Evolutionary conservation across 2,888 invertebrate species (phyloP).

Genomic region (Caradrina kadenii): DNA sequence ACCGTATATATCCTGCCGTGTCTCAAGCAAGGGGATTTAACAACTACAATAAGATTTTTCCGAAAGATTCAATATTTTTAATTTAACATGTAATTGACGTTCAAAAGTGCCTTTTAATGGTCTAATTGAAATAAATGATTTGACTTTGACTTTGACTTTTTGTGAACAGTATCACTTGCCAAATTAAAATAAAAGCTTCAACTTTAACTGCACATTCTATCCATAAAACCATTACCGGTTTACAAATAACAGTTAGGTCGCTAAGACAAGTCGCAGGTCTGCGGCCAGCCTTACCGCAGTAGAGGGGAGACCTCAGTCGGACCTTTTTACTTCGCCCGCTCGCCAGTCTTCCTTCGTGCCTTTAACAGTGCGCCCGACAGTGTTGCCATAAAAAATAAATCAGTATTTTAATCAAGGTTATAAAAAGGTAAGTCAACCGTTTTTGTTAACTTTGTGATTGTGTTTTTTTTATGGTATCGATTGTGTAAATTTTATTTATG

Average conservation of each 20-base stretch:
- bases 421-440: conserved; percentile 47
- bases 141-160: no score
- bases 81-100: no score
- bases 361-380: conserved; percentile 24
- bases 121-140: no score
- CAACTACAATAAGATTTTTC: no score
- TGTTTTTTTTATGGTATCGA: conserved; percentile 4
- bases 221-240: not conserved
- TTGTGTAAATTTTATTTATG: conserved; percentile 1
- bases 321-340: conserved; percentile 26
- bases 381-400: conserved; percentile 31
- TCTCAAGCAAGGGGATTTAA: no score
- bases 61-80: no score
- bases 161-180: no score
- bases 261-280: conserved; percentile 2
- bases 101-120: no score
- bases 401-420: conserved; percentile 37
- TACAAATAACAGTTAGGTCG: not conserved
- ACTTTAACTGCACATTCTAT: not conserved
- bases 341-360: conserved; percentile 33
- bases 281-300: conserved; percentile 36
- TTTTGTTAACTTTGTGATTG: conserved; percentile 24
- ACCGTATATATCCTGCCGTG: no score
- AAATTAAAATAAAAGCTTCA: not conserved
- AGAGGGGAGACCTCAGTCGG: conserved; percentile 45